These are phyloP conservation scores for Cirrhinus molitorella DNA, from an alignment of 2,797 vertebrate genomes.

Conservation along the genomic window DNA sequence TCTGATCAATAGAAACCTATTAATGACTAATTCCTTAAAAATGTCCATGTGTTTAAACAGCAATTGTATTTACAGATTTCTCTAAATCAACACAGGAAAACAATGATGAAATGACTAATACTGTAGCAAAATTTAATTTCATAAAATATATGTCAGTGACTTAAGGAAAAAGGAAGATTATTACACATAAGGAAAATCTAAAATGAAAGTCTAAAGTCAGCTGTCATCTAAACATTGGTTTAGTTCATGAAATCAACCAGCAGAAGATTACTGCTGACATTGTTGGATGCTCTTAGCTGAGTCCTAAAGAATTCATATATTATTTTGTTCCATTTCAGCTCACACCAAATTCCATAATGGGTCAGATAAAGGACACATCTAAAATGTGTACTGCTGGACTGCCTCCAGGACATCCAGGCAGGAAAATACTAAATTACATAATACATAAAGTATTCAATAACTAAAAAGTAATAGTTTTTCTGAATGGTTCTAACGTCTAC, in stretches of 20 bases:
- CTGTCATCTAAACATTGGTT: neutral
- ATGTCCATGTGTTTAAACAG: neutral
- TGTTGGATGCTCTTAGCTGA: neutral
- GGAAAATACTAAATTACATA: neutral
- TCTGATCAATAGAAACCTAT: neutral
- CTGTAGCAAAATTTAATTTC: neutral
- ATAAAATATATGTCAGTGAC: neutral
- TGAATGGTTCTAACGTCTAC: neutral
- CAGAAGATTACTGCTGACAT: neutral
- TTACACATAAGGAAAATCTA: neutral
- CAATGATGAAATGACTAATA: slow-evolving; percentile 2
- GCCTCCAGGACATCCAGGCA: neutral
- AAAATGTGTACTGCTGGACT: neutral
- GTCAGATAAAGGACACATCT: neutral
- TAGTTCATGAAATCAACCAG: neutral
- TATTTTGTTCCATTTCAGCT: neutral
- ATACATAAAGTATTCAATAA: neutral
- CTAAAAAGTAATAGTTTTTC: neutral
- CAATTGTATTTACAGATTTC: neutral
- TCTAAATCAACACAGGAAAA: neutral
- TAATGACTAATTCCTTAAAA: neutral
- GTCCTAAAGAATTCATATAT: neutral
- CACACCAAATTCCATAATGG: neutral
- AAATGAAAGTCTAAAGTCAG: neutral
- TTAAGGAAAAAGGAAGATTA: neutral